These are phyloP conservation scores for Heliocidaris erythrogramma DNA, from an alignment of 35 echinoderm and acorn worm genomes.

Conservation along the genomic window DNA sequence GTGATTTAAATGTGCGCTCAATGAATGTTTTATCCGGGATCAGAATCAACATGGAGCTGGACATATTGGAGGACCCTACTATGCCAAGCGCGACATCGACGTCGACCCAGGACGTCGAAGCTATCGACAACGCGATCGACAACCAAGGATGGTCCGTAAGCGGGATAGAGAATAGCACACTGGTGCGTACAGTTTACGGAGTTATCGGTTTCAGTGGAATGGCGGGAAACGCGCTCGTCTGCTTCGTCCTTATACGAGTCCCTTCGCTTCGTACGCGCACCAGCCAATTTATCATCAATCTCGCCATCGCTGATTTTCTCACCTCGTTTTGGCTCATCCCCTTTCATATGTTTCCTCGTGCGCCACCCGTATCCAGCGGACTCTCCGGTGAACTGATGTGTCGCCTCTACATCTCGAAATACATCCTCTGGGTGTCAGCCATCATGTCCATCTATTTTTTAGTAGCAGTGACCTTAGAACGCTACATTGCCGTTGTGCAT, in stretches of 20 bases:
- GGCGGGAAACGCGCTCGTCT: constrained; percentile 67
- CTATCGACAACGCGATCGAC: background rate
- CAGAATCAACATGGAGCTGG: background rate
- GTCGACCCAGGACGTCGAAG: background rate
- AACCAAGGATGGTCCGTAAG: constrained; percentile 66
- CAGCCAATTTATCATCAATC: constrained; percentile 81
- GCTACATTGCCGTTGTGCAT: constrained; percentile 83
- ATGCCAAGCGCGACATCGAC: background rate
- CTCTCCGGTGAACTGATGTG: constrained; percentile 69
- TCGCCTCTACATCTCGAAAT: constrained; percentile 70
- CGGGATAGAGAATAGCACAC: constrained; percentile 58
- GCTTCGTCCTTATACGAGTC: constrained; percentile 55
- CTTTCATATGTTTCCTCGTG: constrained; percentile 71
- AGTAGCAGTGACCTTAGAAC: constrained; percentile 66
- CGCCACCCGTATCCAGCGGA: constrained; percentile 39
- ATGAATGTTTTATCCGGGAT: too few species aligned
- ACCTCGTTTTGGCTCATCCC: constrained; percentile 71
- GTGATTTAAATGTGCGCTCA: too few species aligned
- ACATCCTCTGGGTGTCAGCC: constrained; percentile 65
- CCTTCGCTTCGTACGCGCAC: constrained; percentile 63
- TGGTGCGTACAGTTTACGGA: constrained; percentile 60
- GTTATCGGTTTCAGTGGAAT: constrained; percentile 63
- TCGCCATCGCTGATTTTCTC: constrained; percentile 65
- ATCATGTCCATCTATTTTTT: constrained; percentile 76
- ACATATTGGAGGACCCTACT: background rate